Base-by-base conservation (phyloP, 1,140 invertebrate species). In the Drosophila triauraria region DNA sequence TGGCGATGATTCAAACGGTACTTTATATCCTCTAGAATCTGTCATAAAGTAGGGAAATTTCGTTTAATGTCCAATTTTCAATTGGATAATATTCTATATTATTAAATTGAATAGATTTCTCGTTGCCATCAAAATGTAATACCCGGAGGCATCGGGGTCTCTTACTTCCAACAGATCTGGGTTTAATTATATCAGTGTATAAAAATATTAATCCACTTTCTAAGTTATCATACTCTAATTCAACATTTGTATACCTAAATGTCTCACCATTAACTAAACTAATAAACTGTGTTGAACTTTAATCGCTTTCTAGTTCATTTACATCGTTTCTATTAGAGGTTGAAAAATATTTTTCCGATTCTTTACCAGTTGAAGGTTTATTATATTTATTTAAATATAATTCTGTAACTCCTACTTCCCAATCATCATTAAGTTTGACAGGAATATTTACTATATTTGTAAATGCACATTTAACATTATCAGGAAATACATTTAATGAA, bases 391-490 rank as follows among this genome's bases (percentile, higher is more conserved):
- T 56, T 2, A 56, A 23, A 56, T 43, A 56, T 42, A 57, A n/a
- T 5, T 57, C 38, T n/a, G 54, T 57, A 23, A 57, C 40, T n/a
- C 54, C 54, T 2, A 43, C 54, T 27, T 57, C 38, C 38, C 53
- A 56, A 17, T 56, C 53, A 12, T 56, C 53, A 23, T 38, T 40
- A 35, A 27, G 40, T 17, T 38, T 12, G 27, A 32, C 50, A n/a
- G 20, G 35, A 25, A 56, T 13, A 40, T 56, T 42, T 54, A 54
- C 32, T 15, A 42, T 58, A 7, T 57, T 44, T n/a, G 25, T 43
- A 57, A 57, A 57, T 27, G 40, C 40, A 30, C 54, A 57, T 13
- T 57, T 44, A 13, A 57, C 40, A 12, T 44, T 44, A 43, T 57
- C 20, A 20, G 20, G 20, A 20, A 20, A 20, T 20, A 20, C 20